Conservation (phyloP, 2,113 vertebrate genomes). For the Sakesphorus luctuosus region DNA sequence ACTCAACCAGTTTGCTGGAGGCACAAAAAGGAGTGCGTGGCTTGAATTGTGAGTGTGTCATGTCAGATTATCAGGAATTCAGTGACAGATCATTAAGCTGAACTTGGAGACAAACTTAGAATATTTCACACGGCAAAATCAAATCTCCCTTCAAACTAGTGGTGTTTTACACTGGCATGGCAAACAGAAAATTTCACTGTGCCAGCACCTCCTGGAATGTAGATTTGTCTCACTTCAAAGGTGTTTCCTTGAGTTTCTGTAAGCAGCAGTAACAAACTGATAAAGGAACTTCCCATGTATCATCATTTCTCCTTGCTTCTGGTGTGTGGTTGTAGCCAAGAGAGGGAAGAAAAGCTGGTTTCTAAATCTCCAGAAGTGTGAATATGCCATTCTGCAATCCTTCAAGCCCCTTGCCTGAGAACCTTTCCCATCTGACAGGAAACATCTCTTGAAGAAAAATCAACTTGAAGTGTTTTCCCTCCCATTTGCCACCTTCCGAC, state of each 20-base stretch:
- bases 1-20: background rate
- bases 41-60: background rate
- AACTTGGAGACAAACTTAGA: background rate
- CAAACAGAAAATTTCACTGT: background rate
- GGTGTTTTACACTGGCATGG: background rate
- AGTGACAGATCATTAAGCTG: background rate
- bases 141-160: background rate
- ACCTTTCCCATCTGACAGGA: background rate
- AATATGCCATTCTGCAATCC: background rate
- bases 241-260: background rate
- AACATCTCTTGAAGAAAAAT: conserved; percentile 29
- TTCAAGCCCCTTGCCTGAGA: background rate
- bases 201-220: background rate
- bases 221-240: background rate
- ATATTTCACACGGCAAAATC: background rate
- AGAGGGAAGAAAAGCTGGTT: background rate
- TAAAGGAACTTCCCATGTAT: background rate
- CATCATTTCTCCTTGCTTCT: background rate
- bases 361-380: background rate
- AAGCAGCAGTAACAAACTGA: background rate
- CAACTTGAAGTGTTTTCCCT: conserved; percentile 55
- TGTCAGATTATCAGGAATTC: background rate
- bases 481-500: conserved; percentile 56
- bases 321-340: background rate
- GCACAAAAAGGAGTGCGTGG: too few species aligned